Evolutionary conservation across 1,140 invertebrate species (phyloP).

Genomic region (Lepidostoma basale): DNA sequence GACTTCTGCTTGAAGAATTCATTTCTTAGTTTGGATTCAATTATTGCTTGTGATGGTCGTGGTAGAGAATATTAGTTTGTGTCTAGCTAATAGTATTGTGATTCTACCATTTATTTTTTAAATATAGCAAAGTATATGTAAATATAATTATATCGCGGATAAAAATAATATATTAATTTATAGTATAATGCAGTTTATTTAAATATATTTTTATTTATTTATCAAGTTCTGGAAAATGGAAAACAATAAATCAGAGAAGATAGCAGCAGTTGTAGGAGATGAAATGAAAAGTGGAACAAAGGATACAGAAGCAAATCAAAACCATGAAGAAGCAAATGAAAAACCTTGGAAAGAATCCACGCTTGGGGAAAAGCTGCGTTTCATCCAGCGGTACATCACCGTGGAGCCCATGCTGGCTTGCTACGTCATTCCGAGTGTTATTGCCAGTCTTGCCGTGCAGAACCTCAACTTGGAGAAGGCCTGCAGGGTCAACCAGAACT

Average conservation of each 20-base stretch:
- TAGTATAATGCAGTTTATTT: no score
- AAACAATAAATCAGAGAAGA: neutral
- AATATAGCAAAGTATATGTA: no score
- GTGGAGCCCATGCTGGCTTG: constrained; percentile 73
- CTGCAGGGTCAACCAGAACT: constrained; percentile 72
- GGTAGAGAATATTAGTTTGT: no score
- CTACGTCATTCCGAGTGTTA: constrained; percentile 72
- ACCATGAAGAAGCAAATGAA: constrained; percentile 27
- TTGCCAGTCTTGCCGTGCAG: constrained; percentile 71
- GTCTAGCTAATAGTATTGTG: no score
- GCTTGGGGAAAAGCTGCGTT: constrained; percentile 54
- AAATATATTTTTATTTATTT: no score
- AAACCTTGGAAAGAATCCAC: constrained; percentile 47
- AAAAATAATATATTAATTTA: no score
- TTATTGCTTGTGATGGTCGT: no score
- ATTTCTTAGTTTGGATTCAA: no score
- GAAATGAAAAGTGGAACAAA: neutral
- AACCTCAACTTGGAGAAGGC: constrained; percentile 78
- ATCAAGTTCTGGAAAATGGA: constrained; percentile 9
- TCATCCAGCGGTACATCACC: constrained; percentile 65
- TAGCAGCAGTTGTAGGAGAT: neutral
- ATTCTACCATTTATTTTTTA: no score
- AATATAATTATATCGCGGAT: no score
- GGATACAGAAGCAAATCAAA: neutral
- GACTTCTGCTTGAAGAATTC: no score